Evolutionary conservation across 1,140 invertebrate species (phyloP).

Genomic region (Nasonia giraulti): DNA sequence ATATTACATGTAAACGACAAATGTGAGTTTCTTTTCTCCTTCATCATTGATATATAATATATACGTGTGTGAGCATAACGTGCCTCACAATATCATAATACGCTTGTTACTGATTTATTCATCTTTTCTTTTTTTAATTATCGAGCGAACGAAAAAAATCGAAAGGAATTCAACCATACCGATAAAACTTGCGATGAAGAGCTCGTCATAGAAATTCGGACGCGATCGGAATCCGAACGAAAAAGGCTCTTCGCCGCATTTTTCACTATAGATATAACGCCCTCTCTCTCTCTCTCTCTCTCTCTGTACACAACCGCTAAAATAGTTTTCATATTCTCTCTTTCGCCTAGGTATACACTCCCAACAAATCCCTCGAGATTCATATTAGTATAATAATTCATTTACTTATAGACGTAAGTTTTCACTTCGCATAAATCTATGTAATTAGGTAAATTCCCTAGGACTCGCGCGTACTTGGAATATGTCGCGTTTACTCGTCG

Average conservation of each 20-base stretch:
- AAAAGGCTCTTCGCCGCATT: background rate
- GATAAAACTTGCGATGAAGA: background rate
- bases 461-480: conserved; percentile 26
- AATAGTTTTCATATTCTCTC: background rate
- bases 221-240: background rate
- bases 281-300: too few species aligned
- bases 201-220: background rate
- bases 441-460: background rate
- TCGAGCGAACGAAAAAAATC: background rate
- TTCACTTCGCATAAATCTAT: conserved; percentile 21
- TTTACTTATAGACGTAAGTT: conserved; percentile 20
- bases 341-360: background rate
- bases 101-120: background rate
- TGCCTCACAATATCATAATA: background rate
- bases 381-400: background rate
- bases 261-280: too few species aligned
- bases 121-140: background rate
- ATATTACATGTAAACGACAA: conserved; percentile 40
- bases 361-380: background rate
- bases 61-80: background rate
- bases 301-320: background rate
- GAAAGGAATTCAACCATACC: conserved; percentile 14
- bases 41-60: background rate
- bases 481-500: conserved; percentile 20
- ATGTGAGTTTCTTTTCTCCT: conserved; percentile 8